Base-by-base conservation (phyloP, 2,888 invertebrate species). In the Dryocosmus kuriphilus region DNA sequence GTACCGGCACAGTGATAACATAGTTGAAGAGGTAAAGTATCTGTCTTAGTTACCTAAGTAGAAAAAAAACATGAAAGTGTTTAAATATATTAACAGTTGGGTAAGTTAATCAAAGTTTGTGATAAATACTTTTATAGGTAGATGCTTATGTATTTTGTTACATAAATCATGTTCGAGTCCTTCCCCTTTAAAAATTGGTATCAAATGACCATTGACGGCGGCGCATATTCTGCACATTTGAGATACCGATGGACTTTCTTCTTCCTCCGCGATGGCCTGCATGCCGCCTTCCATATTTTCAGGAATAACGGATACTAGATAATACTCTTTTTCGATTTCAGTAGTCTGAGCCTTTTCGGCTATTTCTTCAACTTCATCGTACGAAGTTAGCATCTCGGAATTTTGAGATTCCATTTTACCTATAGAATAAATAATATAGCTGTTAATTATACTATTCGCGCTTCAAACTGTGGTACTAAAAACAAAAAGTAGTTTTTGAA, bases 1-100 rank as follows among this genome's bases (percentile, higher is more conserved):
- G 94, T 94, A 80, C 93, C 93, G 1, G 94, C 93, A 87, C 96
- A 96, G 81, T 93, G 93, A 89, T 93, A 94, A 91, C 96, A 96
- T 82, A 95, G 91, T 82, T 93, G 93, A 65, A 92, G 88, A 0
- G 95, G 95, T 79, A 95, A 90, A 16, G 87, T 89, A 85, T 95
- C 95, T 0, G 86, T 85, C 80, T 90, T 87, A 0, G 90, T 86
- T n/a, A 94, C 92, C 94, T 94, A 88, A 74, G 19, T 61, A 57
- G 14, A 24, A 76, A 24, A n/a, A 35, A 57, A 27, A 61, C 32
- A 74, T 55, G 16, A 22, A 73, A 32, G 38, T 75, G 35, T 57
- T 74, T 41, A n/a, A 75, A 74, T 75, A 65, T 24, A n/a, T 46
- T 41, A 4, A 7, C 67, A 57, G 63, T 51, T 35, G 75, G 0